Conservation (phyloP, 2,888 invertebrate species). For the Hipparchia sbordonii region DNA sequence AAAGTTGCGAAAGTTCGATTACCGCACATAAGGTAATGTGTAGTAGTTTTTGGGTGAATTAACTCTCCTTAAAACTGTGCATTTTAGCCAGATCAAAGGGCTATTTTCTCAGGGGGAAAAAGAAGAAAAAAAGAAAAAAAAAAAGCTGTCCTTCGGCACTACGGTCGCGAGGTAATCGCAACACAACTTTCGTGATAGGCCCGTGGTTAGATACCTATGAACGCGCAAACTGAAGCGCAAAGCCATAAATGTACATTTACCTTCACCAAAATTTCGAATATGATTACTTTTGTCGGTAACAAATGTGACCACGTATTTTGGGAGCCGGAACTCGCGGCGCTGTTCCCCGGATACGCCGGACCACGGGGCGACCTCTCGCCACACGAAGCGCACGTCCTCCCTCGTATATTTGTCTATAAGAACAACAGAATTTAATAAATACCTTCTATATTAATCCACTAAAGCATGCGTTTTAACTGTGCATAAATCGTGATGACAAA, state of each 20-base stretch:
- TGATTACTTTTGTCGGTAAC: conserved; percentile 83
- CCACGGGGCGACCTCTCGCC: conserved; percentile 83
- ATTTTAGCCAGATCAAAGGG: too few species aligned
- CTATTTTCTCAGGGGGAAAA: too few species aligned
- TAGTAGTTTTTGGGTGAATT: too few species aligned
- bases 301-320: conserved; percentile 86
- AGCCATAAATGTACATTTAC: conserved; percentile 82
- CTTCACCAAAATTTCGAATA: conserved; percentile 85
- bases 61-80: too few species aligned
- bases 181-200: not conserved
- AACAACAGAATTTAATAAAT: not conserved
- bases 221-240: conserved; percentile 76
- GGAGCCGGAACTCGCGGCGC: conserved; percentile 82
- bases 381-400: conserved; percentile 84
- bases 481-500: too few species aligned
- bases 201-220: conserved; percentile 49
- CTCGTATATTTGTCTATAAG: conserved; percentile 83
- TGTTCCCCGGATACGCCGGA: conserved; percentile 76
- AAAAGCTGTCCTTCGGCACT: too few species aligned
- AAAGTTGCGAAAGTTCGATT: too few species aligned
- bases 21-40: too few species aligned
- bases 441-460: not conserved
- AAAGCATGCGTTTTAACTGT: not conserved
- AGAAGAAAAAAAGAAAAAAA: too few species aligned
- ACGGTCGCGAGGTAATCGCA: too few species aligned